Percentiles rank a stretch among this genome's conserved stretches.
phyloP scores from a whole-genome alignment of 1,140 invertebrate species.

The Drosophila paulistorum region DNA sequence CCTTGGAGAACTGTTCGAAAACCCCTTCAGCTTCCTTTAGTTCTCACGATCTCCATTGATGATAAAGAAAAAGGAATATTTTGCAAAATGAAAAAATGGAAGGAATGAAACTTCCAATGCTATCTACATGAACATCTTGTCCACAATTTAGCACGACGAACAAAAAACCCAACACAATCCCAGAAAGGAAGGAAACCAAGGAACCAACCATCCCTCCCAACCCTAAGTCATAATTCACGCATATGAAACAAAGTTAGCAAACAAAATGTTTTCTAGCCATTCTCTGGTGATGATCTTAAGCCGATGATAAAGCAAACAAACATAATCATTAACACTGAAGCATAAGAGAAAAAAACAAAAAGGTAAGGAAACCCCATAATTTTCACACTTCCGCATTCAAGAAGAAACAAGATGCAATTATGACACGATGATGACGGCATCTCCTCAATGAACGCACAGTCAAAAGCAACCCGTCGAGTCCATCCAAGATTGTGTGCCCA shows the following conservation, averaged over 20 bases:
- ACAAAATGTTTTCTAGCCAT: slow-evolving; percentile 50
- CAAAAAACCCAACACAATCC: slow-evolving; percentile 21
- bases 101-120: slow-evolving; percentile 37
- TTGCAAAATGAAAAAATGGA: slow-evolving; percentile 50
- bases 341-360: not conserved
- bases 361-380: slow-evolving; percentile 65
- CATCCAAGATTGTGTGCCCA: slow-evolving; percentile 37
- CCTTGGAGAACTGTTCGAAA: not conserved
- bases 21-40: slow-evolving; percentile 28
- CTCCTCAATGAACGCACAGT: slow-evolving; percentile 41
- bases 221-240: slow-evolving; percentile 67
- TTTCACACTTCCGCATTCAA: slow-evolving; percentile 70
- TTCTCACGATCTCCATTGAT: slow-evolving; percentile 63
- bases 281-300: slow-evolving; percentile 50
- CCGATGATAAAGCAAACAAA: slow-evolving; percentile 70
- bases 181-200: slow-evolving; percentile 1
- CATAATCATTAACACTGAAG: slow-evolving; percentile 56
- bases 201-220: slow-evolving; percentile 58
- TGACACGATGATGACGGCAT: slow-evolving; percentile 52
- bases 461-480: slow-evolving; percentile 55
- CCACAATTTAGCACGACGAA: slow-evolving; percentile 70
- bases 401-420: slow-evolving; percentile 68
- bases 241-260: slow-evolving; percentile 72
- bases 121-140: slow-evolving; percentile 59
- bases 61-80: slow-evolving; percentile 55